Evolutionary conservation across 2,888 invertebrate genomes (phyloP).

Genomic region (Phasia obesa): DNA sequence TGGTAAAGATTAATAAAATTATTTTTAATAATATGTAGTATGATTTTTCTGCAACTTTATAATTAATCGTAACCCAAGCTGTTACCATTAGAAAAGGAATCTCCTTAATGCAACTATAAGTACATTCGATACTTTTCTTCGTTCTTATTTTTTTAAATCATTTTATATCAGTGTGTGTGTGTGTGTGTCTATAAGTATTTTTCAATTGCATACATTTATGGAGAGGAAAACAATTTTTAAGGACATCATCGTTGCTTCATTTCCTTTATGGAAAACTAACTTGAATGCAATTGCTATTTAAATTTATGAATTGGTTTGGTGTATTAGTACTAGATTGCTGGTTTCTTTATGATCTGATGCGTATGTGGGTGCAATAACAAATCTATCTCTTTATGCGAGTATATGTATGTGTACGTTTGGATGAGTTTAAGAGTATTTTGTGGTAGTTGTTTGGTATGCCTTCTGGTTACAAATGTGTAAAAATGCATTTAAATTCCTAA

Average conservation of each 20-base stretch:
- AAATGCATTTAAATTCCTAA: constrained; percentile 61
- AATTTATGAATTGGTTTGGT: constrained; percentile 59
- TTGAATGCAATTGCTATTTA: constrained; percentile 54
- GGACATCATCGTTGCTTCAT: constrained; percentile 63
- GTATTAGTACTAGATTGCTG: constrained; percentile 31
- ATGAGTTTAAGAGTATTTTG: constrained; percentile 17
- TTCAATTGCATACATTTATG: constrained; percentile 52
- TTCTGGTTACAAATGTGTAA: constrained; percentile 56
- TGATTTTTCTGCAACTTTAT: no score
- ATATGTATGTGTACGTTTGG: neutral
- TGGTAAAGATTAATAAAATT: no score
- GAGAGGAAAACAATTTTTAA: constrained; percentile 21
- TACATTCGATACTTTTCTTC: neutral
- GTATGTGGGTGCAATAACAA: constrained; percentile 4
- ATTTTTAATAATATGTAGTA: no score
- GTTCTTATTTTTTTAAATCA: constrained; percentile 6
- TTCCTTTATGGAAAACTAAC: constrained; percentile 68
- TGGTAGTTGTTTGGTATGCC: constrained; percentile 53
- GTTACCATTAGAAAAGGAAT: neutral
- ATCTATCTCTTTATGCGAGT: neutral
- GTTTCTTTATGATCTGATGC: constrained; percentile 18
- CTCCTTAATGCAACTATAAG: neutral
- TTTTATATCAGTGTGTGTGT: constrained; percentile 12
- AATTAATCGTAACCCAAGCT: no score
- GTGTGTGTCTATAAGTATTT: constrained; percentile 4